Percentiles rank a stretch among this genome's conserved stretches.
Conservation (phyloP, 2,888 invertebrate genomes). For the Andrena camellia region DNA sequence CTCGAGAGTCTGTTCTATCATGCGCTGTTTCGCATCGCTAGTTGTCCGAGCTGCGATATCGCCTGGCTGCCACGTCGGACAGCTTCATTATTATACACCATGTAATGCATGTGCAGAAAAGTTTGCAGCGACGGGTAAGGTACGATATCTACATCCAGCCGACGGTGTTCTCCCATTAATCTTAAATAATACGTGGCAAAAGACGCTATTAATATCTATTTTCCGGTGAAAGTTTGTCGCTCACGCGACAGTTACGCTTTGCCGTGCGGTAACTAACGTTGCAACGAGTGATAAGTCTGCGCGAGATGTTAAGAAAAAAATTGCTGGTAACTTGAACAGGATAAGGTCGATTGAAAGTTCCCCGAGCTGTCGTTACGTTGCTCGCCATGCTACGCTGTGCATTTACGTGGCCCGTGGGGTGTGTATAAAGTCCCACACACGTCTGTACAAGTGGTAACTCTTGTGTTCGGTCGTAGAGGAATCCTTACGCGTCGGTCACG, state of each 20-base stretch:
- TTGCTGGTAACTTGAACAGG: conserved; percentile 23
- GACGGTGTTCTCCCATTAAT: conserved; percentile 39
- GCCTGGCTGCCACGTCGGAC: conserved; percentile 56
- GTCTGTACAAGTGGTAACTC: conserved; percentile 25
- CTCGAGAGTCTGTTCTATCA: conserved; percentile 27
- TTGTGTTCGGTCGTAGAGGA: conserved; percentile 35
- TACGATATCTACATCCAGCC: conserved; percentile 29
- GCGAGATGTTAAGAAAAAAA: conserved; percentile 44
- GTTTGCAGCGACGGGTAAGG: conserved; percentile 7
- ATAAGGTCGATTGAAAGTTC: conserved; percentile 70
- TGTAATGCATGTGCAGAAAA: conserved; percentile 19
- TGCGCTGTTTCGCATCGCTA: conserved; percentile 9
- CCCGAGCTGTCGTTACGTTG: conserved; percentile 66
- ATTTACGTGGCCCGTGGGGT: neutral
- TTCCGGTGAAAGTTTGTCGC: conserved; percentile 52
- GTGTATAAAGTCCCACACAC: neutral
- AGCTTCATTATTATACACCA: conserved; percentile 48
- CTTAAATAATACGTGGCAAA: conserved; percentile 47
- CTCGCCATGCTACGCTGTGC: conserved; percentile 1
- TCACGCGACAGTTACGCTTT: conserved; percentile 53
- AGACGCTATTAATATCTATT: conserved; percentile 56
- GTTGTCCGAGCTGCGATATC: conserved; percentile 51
- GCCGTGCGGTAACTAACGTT: conserved; percentile 33
- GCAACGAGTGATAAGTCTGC: conserved; percentile 48
- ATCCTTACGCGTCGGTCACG: conserved; percentile 57